phyloP scores from a whole-genome alignment of 2,888 invertebrate genomes.

The Stenoptilia bipunctidactyla region DNA sequence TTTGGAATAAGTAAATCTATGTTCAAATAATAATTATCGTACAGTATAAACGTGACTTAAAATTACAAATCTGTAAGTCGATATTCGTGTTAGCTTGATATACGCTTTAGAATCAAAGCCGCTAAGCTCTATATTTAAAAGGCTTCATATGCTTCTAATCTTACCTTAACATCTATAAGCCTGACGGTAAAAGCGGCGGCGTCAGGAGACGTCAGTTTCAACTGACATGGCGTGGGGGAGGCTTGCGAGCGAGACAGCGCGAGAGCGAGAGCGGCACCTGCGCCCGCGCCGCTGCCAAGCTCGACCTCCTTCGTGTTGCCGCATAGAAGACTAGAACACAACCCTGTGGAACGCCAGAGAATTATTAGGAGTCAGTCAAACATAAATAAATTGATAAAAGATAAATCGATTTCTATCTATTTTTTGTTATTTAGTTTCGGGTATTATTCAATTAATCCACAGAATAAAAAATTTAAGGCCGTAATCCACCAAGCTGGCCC shows the following conservation, averaged over 20 bases:
- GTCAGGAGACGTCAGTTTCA: conserved; percentile 50
- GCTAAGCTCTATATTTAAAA: too few relatives aligned
- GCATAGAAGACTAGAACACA: conserved; percentile 57
- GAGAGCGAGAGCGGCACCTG: conserved; percentile 51
- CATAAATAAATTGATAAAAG: conserved; percentile 1
- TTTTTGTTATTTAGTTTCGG: too few relatives aligned
- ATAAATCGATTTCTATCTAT: neutral
- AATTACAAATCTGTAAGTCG: too few relatives aligned
- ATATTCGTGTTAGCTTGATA: too few relatives aligned
- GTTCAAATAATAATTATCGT: too few relatives aligned
- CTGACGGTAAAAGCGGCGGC: conserved; percentile 54
- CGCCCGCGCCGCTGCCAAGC: conserved; percentile 46
- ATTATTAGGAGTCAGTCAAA: neutral
- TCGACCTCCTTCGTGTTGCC: conserved; percentile 56
- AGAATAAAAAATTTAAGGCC: too few relatives aligned
- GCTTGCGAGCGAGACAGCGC: conserved; percentile 33
- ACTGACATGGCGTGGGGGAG: conserved; percentile 37
- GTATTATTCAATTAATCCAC: too few relatives aligned
- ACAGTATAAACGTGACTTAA: too few relatives aligned
- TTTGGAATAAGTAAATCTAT: too few relatives aligned
- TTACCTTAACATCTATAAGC: conserved; percentile 62
- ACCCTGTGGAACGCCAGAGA: conserved; percentile 23
- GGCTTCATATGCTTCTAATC: too few relatives aligned
- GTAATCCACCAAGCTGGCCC: too few relatives aligned
- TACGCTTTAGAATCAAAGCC: too few relatives aligned